phyloP scores from a whole-genome alignment of 2,888 invertebrate genomes.

The Lasioglossum figueresi region DNA sequence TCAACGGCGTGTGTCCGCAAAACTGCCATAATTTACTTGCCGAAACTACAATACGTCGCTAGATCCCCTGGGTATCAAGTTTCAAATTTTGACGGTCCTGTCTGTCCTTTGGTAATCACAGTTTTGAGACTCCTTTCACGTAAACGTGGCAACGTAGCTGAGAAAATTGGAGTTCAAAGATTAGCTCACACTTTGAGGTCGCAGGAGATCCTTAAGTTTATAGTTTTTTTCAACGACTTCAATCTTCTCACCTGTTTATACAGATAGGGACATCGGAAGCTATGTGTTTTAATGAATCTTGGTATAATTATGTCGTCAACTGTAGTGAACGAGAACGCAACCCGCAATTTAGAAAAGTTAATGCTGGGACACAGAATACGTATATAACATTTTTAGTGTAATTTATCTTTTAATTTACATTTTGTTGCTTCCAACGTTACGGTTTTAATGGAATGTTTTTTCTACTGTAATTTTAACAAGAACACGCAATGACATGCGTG shows the following conservation, averaged over 20 bases:
- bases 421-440: background rate
- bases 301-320: background rate
- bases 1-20: slow-evolving; percentile 3
- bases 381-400: background rate
- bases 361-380: background rate
- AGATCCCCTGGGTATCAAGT: background rate
- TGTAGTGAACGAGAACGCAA: background rate
- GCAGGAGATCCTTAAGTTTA: background rate
- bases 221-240: background rate
- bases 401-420: background rate
- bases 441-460: background rate
- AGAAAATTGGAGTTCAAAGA: background rate
- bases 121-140: background rate
- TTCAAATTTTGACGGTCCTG: slow-evolving; percentile 1
- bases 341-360: background rate
- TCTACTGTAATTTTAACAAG: background rate
- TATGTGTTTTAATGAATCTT: no score
- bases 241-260: background rate
- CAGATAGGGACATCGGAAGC: no score
- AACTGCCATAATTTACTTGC: slow-evolving; percentile 31
- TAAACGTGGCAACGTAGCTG: background rate
- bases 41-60: slow-evolving; percentile 2
- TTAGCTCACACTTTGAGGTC: background rate
- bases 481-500: background rate
- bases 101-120: slow-evolving; percentile 12